These are phyloP conservation scores for Piprites chloris DNA, from an alignment of 2,113 vertebrate genomes.

Conservation along the genomic window DNA sequence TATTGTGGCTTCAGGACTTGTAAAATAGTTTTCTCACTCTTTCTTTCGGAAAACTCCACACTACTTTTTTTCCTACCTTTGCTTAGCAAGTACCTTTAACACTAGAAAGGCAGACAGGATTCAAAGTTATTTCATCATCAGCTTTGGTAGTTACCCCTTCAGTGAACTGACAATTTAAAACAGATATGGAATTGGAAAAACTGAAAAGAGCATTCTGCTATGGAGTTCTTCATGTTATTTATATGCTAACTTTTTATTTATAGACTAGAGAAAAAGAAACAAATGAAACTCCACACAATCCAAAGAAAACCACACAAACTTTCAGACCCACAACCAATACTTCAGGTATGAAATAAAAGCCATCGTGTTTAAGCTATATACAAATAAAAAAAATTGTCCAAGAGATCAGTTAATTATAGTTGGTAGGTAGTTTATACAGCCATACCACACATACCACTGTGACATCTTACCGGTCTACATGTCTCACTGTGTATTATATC, in stretches of 20 bases:
- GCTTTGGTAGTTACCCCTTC: neutral
- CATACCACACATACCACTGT: neutral
- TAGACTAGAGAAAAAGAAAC: neutral
- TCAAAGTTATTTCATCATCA: neutral
- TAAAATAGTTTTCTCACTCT: neutral
- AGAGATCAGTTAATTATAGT: neutral
- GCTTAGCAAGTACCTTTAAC: neutral
- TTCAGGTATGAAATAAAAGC: neutral
- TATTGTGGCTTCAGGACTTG: neutral
- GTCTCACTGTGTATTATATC: neutral
- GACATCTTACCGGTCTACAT: neutral
- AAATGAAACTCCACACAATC: neutral
- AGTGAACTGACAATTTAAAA: neutral
- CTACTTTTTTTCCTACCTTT: neutral
- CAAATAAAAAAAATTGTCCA: neutral
- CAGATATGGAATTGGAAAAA: neutral
- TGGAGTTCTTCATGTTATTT: neutral
- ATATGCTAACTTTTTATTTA: neutral
- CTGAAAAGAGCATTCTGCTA: neutral
- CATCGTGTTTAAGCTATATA: neutral
- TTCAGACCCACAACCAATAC: neutral
- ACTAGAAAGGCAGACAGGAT: neutral
- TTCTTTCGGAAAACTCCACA: neutral
- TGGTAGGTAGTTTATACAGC: neutral
- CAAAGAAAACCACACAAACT: neutral